Evolutionary conservation across 2,888 invertebrate genomes (phyloP).

Genomic region (Sinelater perroti): DNA sequence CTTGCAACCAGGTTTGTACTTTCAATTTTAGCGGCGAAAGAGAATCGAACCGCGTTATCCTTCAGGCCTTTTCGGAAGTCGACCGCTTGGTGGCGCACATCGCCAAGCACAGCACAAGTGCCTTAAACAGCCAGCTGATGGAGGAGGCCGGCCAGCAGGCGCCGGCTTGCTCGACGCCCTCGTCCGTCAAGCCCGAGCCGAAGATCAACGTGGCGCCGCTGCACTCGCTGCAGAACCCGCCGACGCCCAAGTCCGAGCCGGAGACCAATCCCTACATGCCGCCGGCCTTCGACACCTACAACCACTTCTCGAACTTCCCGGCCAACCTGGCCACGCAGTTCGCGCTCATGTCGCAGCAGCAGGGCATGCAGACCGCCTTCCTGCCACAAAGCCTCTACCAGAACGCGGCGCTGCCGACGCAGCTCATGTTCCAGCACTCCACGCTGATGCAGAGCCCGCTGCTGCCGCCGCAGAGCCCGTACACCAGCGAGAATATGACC

Average conservation of each 20-base stretch:
- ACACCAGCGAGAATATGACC: constrained; percentile 56
- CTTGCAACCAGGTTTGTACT: constrained; percentile 73
- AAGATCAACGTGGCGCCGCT: constrained; percentile 59
- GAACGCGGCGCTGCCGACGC: constrained; percentile 53
- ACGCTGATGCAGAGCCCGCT: constrained; percentile 58
- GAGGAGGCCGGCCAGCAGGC: constrained; percentile 52
- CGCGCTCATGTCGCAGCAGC: constrained; percentile 59
- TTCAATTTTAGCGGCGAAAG: no score
- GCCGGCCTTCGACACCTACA: constrained; percentile 58
- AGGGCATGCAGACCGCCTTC: constrained; percentile 54
- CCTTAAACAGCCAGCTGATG: constrained; percentile 62
- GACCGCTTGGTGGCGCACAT: constrained; percentile 75
- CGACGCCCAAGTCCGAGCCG: constrained; percentile 42
- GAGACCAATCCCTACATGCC: constrained; percentile 50
- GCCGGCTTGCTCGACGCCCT: constrained; percentile 50
- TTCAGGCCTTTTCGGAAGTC: constrained; percentile 74
- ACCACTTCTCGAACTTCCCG: constrained; percentile 58
- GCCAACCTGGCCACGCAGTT: constrained; percentile 59
- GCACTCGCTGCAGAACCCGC: constrained; percentile 56
- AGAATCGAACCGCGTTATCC: constrained; percentile 2
- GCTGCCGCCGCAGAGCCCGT: constrained; percentile 51
- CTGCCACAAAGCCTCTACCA: constrained; percentile 57
- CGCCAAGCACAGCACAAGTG: constrained; percentile 73
- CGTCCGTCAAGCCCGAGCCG: constrained; percentile 48
- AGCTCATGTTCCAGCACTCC: constrained; percentile 59